Base-by-base conservation (phyloP, 2,113 vertebrate genomes). In the Tachysurus fulvidraco region DNA sequence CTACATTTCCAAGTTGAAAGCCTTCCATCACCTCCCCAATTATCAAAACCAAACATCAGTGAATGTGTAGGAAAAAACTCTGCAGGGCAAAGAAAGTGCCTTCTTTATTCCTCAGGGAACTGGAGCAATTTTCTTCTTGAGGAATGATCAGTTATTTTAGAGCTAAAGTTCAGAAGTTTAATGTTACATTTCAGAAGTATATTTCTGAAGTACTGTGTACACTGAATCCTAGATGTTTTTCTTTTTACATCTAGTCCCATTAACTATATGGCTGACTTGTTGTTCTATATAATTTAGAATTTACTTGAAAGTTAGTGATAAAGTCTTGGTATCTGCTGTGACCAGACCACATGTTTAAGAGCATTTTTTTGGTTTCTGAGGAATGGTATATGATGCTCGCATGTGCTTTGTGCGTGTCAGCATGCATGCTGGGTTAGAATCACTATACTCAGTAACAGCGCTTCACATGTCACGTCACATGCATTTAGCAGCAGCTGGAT, bases 401-500 rank as follows among this genome's bases (percentile, higher is more conserved):
- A 44, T 81, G 57, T 54, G 41, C 36, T 79, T 30, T 57, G 52
- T 83, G 85, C 50, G 25, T 81, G 81, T 83, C 69, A 65, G 30
- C 86, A 30, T 78, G 88, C 80, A 59, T 57, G 86, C 52, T 81
- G 78, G 73, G 62, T 77, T 69, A 74, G 60, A 69, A 83, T 79
- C 65, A 83, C 78, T 73, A 7, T 50, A 41, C 86, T 82, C 9
- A 16, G 36, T 83, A 64, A 83, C 85, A 36, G 90, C 88, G 87
- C 89, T 90, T 86, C 73, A 80, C 84, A 46, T 89, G 91, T 93
- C 90, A 87, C 79, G 91, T 93, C 90, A 87, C 81, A 86, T 90
- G 89, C 88, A 86, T 71, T 92, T 87, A 89, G 83, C 78, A 77
- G 88, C 93, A 94, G 92, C 93, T 95, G 94, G 91, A 93, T 94